Base-by-base conservation (phyloP, 2,888 invertebrate species). In the Ceraclea dissimilis region DNA sequence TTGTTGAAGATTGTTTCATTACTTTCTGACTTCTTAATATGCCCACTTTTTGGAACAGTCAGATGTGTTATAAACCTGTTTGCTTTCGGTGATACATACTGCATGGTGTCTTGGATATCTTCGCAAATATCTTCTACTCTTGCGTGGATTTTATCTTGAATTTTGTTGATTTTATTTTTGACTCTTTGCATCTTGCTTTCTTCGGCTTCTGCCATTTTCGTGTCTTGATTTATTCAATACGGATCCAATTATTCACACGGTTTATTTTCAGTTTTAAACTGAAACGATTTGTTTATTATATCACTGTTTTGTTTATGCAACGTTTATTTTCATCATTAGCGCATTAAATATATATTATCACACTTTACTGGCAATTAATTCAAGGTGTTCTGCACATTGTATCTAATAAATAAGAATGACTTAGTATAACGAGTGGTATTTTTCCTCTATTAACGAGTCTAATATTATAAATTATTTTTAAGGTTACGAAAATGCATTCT, bases 121-220 rank as follows among this genome's bases (percentile, higher is more conserved):
- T 75, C 77, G 63, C 75, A 76, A 0, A 77, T 66, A 51, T 71
- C 74, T 60, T 77, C 77, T 43, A 77, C 72, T 1, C 69, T 67
- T 46, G 74, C 72, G 49, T 76, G 75, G 0, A 78, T 68, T 57
- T 73, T 76, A 16, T 65, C 76, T 55, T 77, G 76, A 22, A 77
- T 66, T 62, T 67, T 72, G 20, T 70, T 67, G 0, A 76, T 63
- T 1, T 69, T 67, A 50, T 68, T 69, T 62, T 73, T 78, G 0
- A 76, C 59, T 11, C 66, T 65, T 0, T 72, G 71, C 65, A 76
- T 71, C 65, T 71, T 74, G 22, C 72, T 74, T 2, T 74, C 71
- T 5, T 58, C 60, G 20, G 21, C n/a, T 52, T 57, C 58, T 2
- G 60, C 54, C 60, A 60, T 60, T 18, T 49, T 39, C 13, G 34